These are phyloP conservation scores for Leptonema lineaticorne DNA, from an alignment of 1,140 invertebrate genomes.

Conservation along the genomic window DNA sequence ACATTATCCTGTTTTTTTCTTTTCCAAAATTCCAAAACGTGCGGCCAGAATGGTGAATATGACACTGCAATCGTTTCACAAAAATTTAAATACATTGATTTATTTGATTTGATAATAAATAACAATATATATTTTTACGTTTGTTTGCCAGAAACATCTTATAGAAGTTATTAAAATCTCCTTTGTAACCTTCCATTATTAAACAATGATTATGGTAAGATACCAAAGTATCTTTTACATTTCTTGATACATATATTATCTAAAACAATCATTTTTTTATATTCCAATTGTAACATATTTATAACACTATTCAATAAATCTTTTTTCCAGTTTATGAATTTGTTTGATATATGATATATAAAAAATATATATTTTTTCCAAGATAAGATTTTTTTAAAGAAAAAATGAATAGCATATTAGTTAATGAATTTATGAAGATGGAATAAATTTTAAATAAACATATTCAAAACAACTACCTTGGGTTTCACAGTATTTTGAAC, in stretches of 20 bases:
- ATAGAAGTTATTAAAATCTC: slow-evolving; percentile 61
- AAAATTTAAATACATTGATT: no score
- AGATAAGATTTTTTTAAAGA: no score
- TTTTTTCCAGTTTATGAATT: no score
- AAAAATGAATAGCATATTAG: no score
- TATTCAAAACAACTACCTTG: slow-evolving; percentile 44
- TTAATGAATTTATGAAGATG: no score
- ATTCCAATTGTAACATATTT: no score
- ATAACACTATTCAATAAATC: no score
- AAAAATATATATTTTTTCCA: no score
- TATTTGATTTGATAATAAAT: no score
- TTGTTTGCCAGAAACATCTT: slow-evolving; percentile 12
- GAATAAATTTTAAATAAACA: neutral
- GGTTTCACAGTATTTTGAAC: slow-evolving; percentile 47
- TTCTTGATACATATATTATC: slow-evolving; percentile 73
- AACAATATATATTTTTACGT: neutral
- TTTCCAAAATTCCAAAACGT: slow-evolving; percentile 62
- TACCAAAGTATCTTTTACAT: slow-evolving; percentile 74
- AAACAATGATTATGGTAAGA: slow-evolving; percentile 72
- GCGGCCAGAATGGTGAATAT: slow-evolving; percentile 63
- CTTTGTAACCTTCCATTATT: slow-evolving; percentile 60
- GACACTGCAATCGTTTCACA: no score
- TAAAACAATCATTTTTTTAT: no score
- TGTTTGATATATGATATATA: no score
- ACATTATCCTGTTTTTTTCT: slow-evolving; percentile 57